Evolutionary conservation across 1,140 invertebrate genomes (phyloP), one percentile per base, ranked within the genome.

Genomic region (Chironomus tepperi): DNA sequence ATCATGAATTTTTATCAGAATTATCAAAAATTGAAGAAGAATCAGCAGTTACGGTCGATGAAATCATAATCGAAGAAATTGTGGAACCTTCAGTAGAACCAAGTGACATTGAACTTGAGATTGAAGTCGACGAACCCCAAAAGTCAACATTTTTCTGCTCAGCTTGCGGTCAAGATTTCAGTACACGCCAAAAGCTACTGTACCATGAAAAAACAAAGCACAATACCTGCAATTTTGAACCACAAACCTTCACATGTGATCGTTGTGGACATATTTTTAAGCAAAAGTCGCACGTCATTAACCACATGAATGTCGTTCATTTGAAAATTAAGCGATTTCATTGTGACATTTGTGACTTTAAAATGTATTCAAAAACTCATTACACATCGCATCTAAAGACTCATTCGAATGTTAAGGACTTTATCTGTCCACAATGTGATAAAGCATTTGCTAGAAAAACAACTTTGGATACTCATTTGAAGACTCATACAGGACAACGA

Each of bases 361-460:
- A 10, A 57, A 57, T n/a, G n/a, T 57, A 57, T n/a, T 12, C 10
- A 2, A 57, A 57, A n/a, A 12, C 47, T 57, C 47, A 57, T 3
- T 84, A 97, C 18, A 94, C 96, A 80, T 98, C 98, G 80, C 96
- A 98, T 82, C 94, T 97, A 77, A 89, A 96, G 73, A 98, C 96
- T 0, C 97, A 98, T 81, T 98, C 96, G 0, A 96, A 97, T 0
- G 95, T 97, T 80, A 96, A 98, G 79, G 97, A 97, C 0, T 98
- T 98, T 84, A 92, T 97, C 79, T 99, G 97, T 81, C 90, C 89
- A 7, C 90, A 95, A 82, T 98, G 97, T 82, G 91, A 96, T 77
- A 96, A 98, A 81, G 88, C 93, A 77, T 98, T 98, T 81, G 98
- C 96, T 1, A 88, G 97, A n/a, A 94, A 97, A 81, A 94, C 97